Base-by-base conservation (phyloP, 2,888 invertebrate species). In the Synergus japonicus region DNA sequence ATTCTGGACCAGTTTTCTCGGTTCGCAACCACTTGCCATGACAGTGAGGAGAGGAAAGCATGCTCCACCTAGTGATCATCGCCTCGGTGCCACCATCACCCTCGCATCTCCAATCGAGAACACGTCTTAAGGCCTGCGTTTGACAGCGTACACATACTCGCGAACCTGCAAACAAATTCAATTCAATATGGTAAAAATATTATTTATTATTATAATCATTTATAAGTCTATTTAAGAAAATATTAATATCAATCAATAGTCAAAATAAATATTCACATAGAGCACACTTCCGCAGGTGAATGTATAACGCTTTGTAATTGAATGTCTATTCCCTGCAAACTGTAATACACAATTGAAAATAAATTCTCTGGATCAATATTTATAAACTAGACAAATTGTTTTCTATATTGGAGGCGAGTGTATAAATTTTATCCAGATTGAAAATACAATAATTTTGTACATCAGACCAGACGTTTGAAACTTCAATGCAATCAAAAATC, bases 21-120 rank as follows among this genome's bases (percentile, higher is more conserved):
- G 93, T 90, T 73, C 97, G 94, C 69, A 96, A 93, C 97, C 97
- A 98, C 91, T 97, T 97, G 60, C 97, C 98, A 89, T 97, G 97
- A 92, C 98, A 98, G 88, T 97, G 96, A 0, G 96, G 96, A n/a
- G 96, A 96, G 69, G 96, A 95, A 49, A 97, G 94, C 54, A 97
- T 97, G 87, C 96, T 96, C 96, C 96, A 98, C 79, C 97, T 94
- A 13, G 97, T 97, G 82, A 95, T 94, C 90, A 88, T 89, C 43
- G 89, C 89, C 81, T 90, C 90, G 81, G 86, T 86, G 65, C 90
- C 95, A 0, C 98, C 97, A 91, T 97, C 97, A 0, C 98, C 98
- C 83, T 96, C 95, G 93, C 98, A 98, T 73, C 96, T 94, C 95
- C 95, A 96, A 82, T 96, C 95, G 44, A 96, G 92, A 81, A 95